Evolutionary conservation across 1,140 invertebrate genomes (phyloP), one percentile per base, ranked within the genome.

Genomic region (Drosophila nasuta): DNA sequence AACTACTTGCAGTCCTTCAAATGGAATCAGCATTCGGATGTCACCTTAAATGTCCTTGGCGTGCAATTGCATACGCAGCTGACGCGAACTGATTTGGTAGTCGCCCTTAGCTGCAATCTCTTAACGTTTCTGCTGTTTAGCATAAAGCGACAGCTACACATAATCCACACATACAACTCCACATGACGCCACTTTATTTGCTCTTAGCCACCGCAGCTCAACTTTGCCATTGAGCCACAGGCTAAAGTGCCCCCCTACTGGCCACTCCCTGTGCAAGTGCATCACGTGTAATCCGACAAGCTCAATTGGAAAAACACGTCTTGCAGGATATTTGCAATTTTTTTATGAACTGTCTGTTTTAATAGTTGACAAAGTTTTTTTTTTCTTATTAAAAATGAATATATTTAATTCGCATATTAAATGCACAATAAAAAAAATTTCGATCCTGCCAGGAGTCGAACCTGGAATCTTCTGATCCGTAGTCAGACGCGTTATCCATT

Each of bases 401-500:
- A 17, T 17, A 17, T 17, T 1, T 17, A 17, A 17, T 17, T 17
- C 1, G 17, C 17, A 17, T 17, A 17, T 17, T 17, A 17, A 15
- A 15, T 15, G 15, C 15, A 15, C 15, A 15, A 15, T 17, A 17
- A 17, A 17, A n/a, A 43, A 43, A 43, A 43, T 6, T 49, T 28
- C 94, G 94, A 95, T 94, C 94, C 93, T 94, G 94, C 94, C 94
- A 95, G 94, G 94, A 95, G 94, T 95, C 94, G 94, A 95, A 95
- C 94, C 94, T 95, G 94, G 94, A 95, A 95, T 95, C 94, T 95
- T 95, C 94, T 95, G 94, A 95, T 95, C 94, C 94, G 94, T 95
- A 95, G 94, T 95, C 94, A 92, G 94, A 94, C 94, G 94, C 94
- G 94, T 95, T 95, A 95, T 95, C 94, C 94, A 94, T 95, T 95